Base-by-base conservation (phyloP, 2,113 vertebrate species). In the Antechinus stuartii region DNA sequence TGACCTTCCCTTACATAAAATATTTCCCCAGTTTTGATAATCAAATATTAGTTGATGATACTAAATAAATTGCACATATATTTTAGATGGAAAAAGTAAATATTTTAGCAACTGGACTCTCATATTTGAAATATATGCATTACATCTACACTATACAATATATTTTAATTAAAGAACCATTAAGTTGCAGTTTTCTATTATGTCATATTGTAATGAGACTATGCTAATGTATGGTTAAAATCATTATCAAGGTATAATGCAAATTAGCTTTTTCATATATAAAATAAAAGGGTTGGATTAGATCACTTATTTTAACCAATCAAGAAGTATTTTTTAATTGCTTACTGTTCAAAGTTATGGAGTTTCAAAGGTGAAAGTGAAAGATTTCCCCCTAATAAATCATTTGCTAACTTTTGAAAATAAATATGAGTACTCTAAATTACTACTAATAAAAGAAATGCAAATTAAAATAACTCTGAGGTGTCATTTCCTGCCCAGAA, bases 21-120 rank as follows among this genome's bases (percentile, higher is more conserved):
- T 8, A 8, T 84, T 84, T 84, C 68, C n/a, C 35, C 96, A 96
- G 90, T 93, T 90, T 91, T 95, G 95, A 96, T 68, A 25, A 92
- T 90, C 46, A 91, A 46, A 93, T 94, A 94, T 93, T 93, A 7
- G 94, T 94, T 93, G 89, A 91, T 91, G 46, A 90, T 93, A 92
- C 89, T 4, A 7, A 68, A n/a, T 54, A 92, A 1, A 84, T 42
- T 42, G 42, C 35, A 84, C 42, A 42, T 42, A 84, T 91, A 25
- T 90, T 55, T 84, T 94, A 8, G 6, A 90, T 94, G n/a, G 22
- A 91, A 61, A 94, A 92, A 54, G 55, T 61, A 42, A 90, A 46
- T 90, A 93, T 52, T 90, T 42, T 46, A 93, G 92, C 94, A 92
- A 89, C 76, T 27, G 92, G 12, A 8, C 30, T 54, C 91, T 91